Evolutionary conservation across 2,113 vertebrate genomes (phyloP).

Genomic region (Sylvilagus bachmani): DNA sequence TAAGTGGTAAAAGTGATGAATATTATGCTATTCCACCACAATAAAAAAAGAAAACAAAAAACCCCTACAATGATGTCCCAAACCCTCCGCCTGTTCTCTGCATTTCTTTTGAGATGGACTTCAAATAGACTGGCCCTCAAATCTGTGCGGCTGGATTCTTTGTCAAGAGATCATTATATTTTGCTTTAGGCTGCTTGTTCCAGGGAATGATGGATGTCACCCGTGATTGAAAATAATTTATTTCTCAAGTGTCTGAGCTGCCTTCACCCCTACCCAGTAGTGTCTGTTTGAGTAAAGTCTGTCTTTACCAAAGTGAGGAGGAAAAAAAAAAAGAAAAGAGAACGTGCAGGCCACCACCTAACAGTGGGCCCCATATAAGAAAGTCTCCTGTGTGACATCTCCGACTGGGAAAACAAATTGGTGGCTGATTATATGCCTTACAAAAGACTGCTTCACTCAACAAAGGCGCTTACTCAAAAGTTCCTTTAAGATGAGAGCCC

Average conservation of each 20-base stretch:
- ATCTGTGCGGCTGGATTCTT: neutral
- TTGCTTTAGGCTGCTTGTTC: slow-evolving; percentile 44
- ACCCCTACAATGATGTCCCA: neutral
- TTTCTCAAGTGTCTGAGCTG: slow-evolving; percentile 45
- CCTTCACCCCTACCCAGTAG: slow-evolving; percentile 42
- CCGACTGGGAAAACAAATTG: slow-evolving; percentile 73
- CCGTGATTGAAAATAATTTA: slow-evolving; percentile 51
- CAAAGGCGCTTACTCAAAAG: slow-evolving; percentile 70
- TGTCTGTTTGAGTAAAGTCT: neutral
- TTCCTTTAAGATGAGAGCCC: slow-evolving; percentile 73
- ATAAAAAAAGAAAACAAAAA: neutral
- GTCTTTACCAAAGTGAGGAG: slow-evolving; percentile 41
- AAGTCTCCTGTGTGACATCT: slow-evolving; percentile 47
- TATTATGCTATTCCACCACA: slow-evolving; percentile 52
- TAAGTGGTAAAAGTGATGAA: slow-evolving; percentile 37
- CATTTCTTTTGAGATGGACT: slow-evolving; percentile 72
- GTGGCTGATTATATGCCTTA: slow-evolving; percentile 53
- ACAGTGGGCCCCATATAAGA: neutral
- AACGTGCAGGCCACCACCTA: neutral
- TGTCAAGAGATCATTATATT: slow-evolving; percentile 57
- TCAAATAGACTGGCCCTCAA: slow-evolving; percentile 59
- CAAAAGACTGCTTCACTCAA: slow-evolving; percentile 66
- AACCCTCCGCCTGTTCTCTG: neutral
- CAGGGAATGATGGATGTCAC: slow-evolving; percentile 53
- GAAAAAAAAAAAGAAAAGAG: slow-evolving; percentile 61